A percentile compares a stretch with the other conserved stretches of the same genome.
Evolutionary conservation across 2,113 vertebrate species (phyloP).

Genomic region (Passer montanus): DNA sequence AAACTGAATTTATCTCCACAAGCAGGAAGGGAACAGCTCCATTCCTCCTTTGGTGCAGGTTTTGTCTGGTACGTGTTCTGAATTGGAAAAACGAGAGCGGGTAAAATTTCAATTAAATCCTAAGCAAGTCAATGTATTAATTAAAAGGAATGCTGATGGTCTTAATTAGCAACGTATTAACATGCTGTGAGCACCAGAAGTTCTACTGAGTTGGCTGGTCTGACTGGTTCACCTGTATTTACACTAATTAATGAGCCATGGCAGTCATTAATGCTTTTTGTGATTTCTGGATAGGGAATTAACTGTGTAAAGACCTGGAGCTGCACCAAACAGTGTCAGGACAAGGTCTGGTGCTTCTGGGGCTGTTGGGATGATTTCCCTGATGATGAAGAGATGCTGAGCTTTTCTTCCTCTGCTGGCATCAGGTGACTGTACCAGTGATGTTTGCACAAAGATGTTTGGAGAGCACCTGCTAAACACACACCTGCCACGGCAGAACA

Average conservation of each 20-base stretch:
- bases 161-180: constrained; percentile 66
- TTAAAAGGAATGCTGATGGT: constrained; percentile 36
- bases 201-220: not conserved
- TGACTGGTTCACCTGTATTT: constrained; percentile 55
- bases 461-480: not conserved
- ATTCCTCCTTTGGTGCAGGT: not conserved
- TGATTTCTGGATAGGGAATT: not conserved
- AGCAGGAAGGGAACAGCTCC: not conserved
- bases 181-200: constrained; percentile 30
- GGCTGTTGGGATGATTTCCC: not conserved
- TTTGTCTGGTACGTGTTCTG: not conserved
- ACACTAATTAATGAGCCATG: constrained; percentile 50
- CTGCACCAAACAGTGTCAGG: not conserved
- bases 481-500: not conserved
- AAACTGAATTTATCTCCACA: not conserved
- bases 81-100: not conserved
- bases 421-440: not conserved
- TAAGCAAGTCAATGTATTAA: constrained; percentile 4
- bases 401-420: not conserved
- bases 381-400: not conserved
- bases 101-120: not conserved
- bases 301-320: constrained; percentile 28
- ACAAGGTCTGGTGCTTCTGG: not conserved
- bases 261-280: constrained; percentile 20
- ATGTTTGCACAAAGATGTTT: not conserved